Evolutionary conservation across 2,888 invertebrate genomes (phyloP).

Genomic region (Spodoptera picta): DNA sequence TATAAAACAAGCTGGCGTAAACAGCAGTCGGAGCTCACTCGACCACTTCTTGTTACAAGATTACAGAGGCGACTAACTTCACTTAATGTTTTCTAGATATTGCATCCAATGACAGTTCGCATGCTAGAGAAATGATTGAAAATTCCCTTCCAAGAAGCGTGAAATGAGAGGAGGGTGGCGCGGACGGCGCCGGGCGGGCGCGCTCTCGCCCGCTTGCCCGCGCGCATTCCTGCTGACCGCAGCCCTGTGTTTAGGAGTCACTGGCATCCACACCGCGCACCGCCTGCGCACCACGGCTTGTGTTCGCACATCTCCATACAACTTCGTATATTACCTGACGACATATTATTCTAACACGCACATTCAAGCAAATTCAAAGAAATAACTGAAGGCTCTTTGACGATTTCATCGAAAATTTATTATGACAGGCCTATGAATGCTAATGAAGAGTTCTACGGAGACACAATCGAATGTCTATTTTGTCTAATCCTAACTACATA

Average conservation of each 20-base stretch:
- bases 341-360: slow-evolving; percentile 1
- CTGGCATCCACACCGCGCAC: slow-evolving; percentile 39
- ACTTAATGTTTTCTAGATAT: slow-evolving; percentile 69
- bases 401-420: slow-evolving; percentile 21
- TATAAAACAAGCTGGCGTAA: slow-evolving; percentile 52
- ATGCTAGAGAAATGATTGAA: slow-evolving; percentile 79
- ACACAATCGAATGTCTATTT: slow-evolving; percentile 14
- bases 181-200: slow-evolving; percentile 49
- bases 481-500: slow-evolving; percentile 3
- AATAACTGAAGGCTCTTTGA: slow-evolving; percentile 3
- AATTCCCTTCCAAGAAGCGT: slow-evolving; percentile 82
- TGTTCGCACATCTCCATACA: slow-evolving; percentile 37
- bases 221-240: slow-evolving; percentile 82
- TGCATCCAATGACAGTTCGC: slow-evolving; percentile 76
- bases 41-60: slow-evolving; percentile 56
- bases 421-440: slow-evolving; percentile 20
- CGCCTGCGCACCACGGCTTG: slow-evolving; percentile 40
- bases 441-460: slow-evolving; percentile 25
- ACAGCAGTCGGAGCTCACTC: slow-evolving; percentile 46
- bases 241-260: slow-evolving; percentile 78
- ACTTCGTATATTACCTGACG: too few species aligned
- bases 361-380: slow-evolving; percentile 3
- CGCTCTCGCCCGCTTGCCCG: slow-evolving; percentile 61
- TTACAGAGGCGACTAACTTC: slow-evolving; percentile 57
- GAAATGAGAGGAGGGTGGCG: slow-evolving; percentile 74